Conservation (phyloP, 1,140 invertebrate genomes). For the Drosophila virilis region DNA sequence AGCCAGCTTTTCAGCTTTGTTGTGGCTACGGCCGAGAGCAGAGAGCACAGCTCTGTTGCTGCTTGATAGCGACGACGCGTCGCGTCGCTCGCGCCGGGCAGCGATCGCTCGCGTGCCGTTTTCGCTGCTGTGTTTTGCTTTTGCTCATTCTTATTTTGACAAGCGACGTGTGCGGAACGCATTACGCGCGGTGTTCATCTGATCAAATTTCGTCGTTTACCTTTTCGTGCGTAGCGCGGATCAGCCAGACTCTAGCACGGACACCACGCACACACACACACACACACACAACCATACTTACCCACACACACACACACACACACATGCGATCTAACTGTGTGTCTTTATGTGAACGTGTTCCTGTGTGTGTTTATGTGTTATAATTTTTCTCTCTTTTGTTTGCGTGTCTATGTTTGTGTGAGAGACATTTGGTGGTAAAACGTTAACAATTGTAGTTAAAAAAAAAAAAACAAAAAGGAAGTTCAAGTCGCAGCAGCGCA, state of each 20-base stretch:
- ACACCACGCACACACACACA: background rate
- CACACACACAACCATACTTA: background rate
- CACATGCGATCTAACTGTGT: constrained; percentile 5
- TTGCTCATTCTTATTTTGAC: constrained; percentile 75
- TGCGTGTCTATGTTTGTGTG: constrained; percentile 6
- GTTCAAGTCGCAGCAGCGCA: background rate
- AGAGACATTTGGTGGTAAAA: constrained; percentile 6
- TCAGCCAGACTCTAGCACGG: background rate
- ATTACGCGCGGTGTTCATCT: constrained; percentile 37
- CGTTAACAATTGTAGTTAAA: background rate
- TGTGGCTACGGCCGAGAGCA: background rate
- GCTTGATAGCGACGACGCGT: constrained; percentile 23
- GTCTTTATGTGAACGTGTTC: constrained; percentile 9
- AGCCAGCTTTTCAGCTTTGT: background rate
- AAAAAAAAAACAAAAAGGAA: constrained; percentile 2
- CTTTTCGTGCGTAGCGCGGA: constrained; percentile 38
- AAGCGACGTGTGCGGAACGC: constrained; percentile 72
- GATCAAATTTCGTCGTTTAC: constrained; percentile 50
- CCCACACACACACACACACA: background rate
- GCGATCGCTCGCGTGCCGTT: constrained; percentile 73
- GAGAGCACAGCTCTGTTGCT: constrained; percentile 14
- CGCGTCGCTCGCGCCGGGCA: constrained; percentile 25
- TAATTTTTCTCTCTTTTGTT: background rate
- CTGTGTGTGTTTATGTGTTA: constrained; percentile 3
- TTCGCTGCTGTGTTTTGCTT: constrained; percentile 47